Conservation (phyloP, 2,888 invertebrate species). For the Steinernema carpocapsae region DNA sequence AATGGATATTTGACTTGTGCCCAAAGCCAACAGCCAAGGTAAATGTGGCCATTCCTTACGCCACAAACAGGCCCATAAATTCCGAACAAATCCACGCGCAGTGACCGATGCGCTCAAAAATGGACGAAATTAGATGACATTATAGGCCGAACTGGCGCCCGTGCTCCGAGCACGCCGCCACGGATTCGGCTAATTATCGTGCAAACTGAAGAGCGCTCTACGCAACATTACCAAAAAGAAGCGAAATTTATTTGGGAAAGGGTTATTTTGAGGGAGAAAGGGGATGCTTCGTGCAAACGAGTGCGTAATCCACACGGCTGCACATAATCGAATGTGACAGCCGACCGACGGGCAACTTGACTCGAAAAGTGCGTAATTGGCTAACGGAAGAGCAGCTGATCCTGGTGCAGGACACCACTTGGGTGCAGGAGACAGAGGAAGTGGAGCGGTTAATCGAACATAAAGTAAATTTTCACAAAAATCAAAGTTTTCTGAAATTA, state of each 20-base stretch:
- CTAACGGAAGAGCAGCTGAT: background rate
- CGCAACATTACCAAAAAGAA: background rate
- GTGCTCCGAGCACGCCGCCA: background rate
- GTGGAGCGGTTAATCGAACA: too few relatives aligned
- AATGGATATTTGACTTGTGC: too few relatives aligned
- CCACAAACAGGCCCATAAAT: background rate
- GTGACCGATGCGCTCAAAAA: background rate
- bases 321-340: constrained; percentile 27
- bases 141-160: background rate
- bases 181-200: constrained; percentile 28
- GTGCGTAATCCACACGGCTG: constrained; percentile 15
- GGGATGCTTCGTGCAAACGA: constrained; percentile 2
- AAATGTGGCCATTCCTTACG: background rate
- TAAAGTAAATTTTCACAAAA: too few relatives aligned
- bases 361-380: constrained; percentile 15
- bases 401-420: too few relatives aligned
- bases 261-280: background rate
- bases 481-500: too few relatives aligned
- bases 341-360: background rate
- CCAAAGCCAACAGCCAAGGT: too few relatives aligned
- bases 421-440: too few relatives aligned
- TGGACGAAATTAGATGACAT: constrained; percentile 6
- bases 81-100: background rate
- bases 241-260: background rate
- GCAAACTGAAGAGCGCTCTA: background rate